Base-by-base conservation (phyloP, 1,140 invertebrate genomes). In the Solen grandis region DNA sequence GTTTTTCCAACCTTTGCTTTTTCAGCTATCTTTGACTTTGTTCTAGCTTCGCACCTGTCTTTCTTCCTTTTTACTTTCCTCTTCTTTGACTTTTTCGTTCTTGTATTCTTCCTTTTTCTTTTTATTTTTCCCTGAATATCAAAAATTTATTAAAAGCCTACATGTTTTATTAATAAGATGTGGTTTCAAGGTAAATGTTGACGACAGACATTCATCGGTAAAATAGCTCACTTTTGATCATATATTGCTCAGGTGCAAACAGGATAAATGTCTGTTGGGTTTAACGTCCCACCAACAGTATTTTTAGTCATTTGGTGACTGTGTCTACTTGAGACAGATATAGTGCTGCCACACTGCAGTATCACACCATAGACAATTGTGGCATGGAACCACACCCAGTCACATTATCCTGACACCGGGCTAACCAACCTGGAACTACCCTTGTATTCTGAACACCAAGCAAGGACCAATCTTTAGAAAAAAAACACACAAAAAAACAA, bases 101-200 rank as follows among this genome's bases (percentile, higher is more conserved):
- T 19, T 22, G 5, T 63, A 5, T 33, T 33, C 31, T 31, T 27
- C 5, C 8, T 63, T 5, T 63, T 5, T 29, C 33, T 66, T 46
- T 3, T 36, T 22, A 8, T 16, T 22, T 5, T 5, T 2, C 5
- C 29, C 25, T 22, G 35, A 10, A 33, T 4, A 14, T n/a, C 22
- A 50, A 16, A 31, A 27, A n/a, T 50, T 69, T 52, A 57, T 38
- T 73, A 36, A 5, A n/a, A 35, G 14, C 8, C 25, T 1, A n/a
- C 19, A 1, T 33, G 31, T 59, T 59, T 41, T n/a, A 41, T 33
- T 38, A n/a, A n/a, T 73, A 52, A 73, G 69, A 25, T 1, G 35
- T 38, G 10, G 36, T 33, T 73, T 73, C 55, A 73, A 59, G 57
- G 8, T 73, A 52, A 59, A 73, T 55, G 41, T 57, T 73, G 14